Evolutionary conservation across 2,113 vertebrate species (phyloP).

Genomic region (Pontoporia blainvillei): DNA sequence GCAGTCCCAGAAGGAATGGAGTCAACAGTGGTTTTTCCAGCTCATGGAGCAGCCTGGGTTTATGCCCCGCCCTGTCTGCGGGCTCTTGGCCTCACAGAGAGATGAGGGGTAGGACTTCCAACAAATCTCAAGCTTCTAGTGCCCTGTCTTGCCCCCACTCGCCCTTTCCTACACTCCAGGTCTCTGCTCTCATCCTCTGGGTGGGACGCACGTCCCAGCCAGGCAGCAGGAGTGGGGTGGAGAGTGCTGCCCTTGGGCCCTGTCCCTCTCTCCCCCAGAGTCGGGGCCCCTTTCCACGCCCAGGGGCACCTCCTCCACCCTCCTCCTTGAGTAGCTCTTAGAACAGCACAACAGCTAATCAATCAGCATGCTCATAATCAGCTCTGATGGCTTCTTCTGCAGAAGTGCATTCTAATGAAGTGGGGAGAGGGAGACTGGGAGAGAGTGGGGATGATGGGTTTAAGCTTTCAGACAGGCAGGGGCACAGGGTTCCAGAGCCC

Average conservation of each 20-base stretch:
- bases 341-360: slow-evolving; percentile 75
- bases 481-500: neutral
- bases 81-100: neutral
- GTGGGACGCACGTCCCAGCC: neutral
- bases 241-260: neutral
- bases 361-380: slow-evolving; percentile 75
- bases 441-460: neutral
- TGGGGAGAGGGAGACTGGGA: slow-evolving; percentile 51
- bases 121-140: neutral
- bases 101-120: neutral
- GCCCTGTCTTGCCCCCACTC: neutral
- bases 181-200: neutral
- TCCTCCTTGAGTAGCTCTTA: slow-evolving; percentile 23
- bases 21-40: slow-evolving; percentile 36
- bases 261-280: neutral
- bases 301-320: neutral
- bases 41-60: neutral
- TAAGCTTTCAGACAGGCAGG: neutral
- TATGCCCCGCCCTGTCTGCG: neutral
- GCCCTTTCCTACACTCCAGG: neutral
- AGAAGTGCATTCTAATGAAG: slow-evolving; percentile 77
- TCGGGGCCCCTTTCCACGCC: slow-evolving; percentile 6
- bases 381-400: slow-evolving; percentile 70
- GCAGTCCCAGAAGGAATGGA: slow-evolving; percentile 38
- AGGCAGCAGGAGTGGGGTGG: neutral